Evolutionary conservation across 2,888 invertebrate genomes (phyloP).

Genomic region (Tiphia femorata): DNA sequence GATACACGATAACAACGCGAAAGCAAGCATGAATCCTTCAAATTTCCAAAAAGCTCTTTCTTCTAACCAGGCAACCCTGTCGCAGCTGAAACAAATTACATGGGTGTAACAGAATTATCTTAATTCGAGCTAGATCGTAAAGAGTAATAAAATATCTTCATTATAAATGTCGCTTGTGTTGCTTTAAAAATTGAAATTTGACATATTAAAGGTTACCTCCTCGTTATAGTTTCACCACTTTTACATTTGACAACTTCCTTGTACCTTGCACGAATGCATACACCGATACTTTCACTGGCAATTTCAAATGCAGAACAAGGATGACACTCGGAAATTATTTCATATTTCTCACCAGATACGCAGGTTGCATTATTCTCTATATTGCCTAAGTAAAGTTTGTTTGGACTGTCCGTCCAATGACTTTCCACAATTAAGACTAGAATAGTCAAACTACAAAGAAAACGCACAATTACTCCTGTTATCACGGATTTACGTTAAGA

Average conservation of each 20-base stretch:
- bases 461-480: neutral
- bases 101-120: neutral
- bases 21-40: constrained; percentile 78
- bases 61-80: constrained; percentile 86
- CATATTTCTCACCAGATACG: constrained; percentile 79
- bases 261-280: constrained; percentile 85
- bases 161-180: neutral
- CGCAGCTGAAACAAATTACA: constrained; percentile 78
- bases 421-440: constrained; percentile 87
- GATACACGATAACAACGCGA: constrained; percentile 74
- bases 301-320: constrained; percentile 91
- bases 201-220: constrained; percentile 73
- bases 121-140: too few relatives aligned
- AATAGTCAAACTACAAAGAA: constrained; percentile 78
- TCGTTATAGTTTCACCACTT: constrained; percentile 83
- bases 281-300: constrained; percentile 83
- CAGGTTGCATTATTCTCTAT: constrained; percentile 86
- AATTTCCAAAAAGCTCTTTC: constrained; percentile 88
- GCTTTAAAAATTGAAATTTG: neutral
- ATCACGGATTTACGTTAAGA: neutral
- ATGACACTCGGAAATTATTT: constrained; percentile 83
- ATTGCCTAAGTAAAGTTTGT: constrained; percentile 74
- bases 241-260: constrained; percentile 87
- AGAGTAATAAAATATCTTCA: neutral
- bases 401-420: constrained; percentile 76